Base-by-base conservation (phyloP, 2,888 invertebrate species). In the Chouioia cunea region DNA sequence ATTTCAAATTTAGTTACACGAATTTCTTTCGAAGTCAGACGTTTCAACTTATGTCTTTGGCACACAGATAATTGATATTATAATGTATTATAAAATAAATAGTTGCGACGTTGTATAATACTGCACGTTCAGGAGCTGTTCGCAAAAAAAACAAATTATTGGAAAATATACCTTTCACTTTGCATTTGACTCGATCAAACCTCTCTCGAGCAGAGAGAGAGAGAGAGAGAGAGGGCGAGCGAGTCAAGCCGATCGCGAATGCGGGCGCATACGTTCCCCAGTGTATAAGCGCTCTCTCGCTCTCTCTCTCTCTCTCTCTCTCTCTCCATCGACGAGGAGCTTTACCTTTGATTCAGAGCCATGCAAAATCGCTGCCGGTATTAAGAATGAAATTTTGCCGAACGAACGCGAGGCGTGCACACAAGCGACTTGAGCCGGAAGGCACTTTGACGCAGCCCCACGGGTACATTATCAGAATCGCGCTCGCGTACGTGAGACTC, bases 401-500 rank as follows among this genome's bases (percentile, higher is more conserved):
- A 78, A 79, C 76, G 76, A 67, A 53, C n/a, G 48, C 44, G 47
- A 20, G 12, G 43, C 27, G 22, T n/a, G n/a, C n/a, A n/a, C n/a
- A n/a, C 36, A 36, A 36, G 36, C 36, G n/a, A 8, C 36, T 1
- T 6, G 12, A 6, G 36, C 36, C 36, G 36, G 36, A 65, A 79
- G 77, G 81, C 78, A 80, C 83, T 84, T 84, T 83, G 83, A 83
- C 80, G 76, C 74, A 80, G 80, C 82, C 83, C 83, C 85, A 81
- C 80, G 84, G 85, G 83, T 85, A 84, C 84, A 84, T 84, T 84
- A 85, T 81, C 74, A 80, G 80, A 80, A 85, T 85, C 82, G 82
- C 65, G 47, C 57, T 53, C 23, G 43, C 27, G 36, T 1, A 6
- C 6, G 36, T 12, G 46, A 43, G 58, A 66, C 53, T 63, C 23